Evolutionary conservation across 2,888 invertebrate genomes (phyloP), one percentile per base, ranked within the genome.

Genomic region (Hemaris fuciformis): DNA sequence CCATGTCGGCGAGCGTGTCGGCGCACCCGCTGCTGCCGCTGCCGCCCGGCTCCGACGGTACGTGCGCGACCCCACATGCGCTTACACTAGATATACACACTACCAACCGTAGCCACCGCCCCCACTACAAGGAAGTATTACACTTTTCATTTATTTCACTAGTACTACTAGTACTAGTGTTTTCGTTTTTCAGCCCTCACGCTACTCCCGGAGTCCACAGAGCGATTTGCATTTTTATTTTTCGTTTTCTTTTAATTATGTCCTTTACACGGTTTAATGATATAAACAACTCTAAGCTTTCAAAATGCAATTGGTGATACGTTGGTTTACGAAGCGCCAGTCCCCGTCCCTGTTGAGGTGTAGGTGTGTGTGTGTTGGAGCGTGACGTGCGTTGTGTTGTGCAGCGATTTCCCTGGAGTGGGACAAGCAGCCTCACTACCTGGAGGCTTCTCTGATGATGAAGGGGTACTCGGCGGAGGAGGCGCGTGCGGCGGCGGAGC

Each of bases 11-110:
- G 93, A 97, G 96, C 95, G 95, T 97, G 94, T 97, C 97, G 93
- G 97, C 97, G 93, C 97, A 97, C 94, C 97, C 97, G 93, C 95
- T 97, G 95, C 96, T 97, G 95, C 97, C 97, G 93, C 96, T 97
- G 94, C 97, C 94, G 89, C 94, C 94, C 85, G 94, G 94, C 93
- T 94, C 93, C 63, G 90, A 91, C 81, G 93, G 93, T 93, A 90
- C 84, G 89, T 27, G 48, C 25, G n/a, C 25, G 13, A 25, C 23
- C 22, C 23, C 8, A 48, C 48, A 27, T 27, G 13, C 48, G 48
- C 27, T 48, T 48, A 27, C 27, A 48, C 15, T 46, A 42, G 18
- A 42, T 18, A n/a, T 25, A 7, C 27, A 48, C 25, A 4, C n/a
- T 13, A 27, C n/a, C n/a, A n/a, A n/a, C 27, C 7, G 8, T 6